These are phyloP conservation scores for Carettochelys insculpta DNA, from an alignment of 2,113 vertebrate genomes.

Conservation along the genomic window DNA sequence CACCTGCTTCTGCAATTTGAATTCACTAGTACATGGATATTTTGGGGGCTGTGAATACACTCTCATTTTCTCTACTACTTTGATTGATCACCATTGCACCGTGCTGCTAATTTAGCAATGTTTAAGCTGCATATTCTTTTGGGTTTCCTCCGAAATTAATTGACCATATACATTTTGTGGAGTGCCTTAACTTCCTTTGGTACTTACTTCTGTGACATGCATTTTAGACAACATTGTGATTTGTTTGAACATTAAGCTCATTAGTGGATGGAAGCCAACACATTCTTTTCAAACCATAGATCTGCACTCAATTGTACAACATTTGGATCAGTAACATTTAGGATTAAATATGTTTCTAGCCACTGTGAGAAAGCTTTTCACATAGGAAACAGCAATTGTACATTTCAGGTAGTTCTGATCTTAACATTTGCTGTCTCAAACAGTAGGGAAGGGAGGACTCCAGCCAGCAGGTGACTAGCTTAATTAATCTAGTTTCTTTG, in stretches of 20 bases:
- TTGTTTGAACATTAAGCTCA: slow-evolving; percentile 55
- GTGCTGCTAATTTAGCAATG: background rate
- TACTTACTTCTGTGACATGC: slow-evolving; percentile 17
- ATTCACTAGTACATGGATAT: slow-evolving; percentile 2
- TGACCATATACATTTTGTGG: slow-evolving; percentile 9
- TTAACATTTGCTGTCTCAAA: background rate
- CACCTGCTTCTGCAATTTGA: slow-evolving; percentile 46
- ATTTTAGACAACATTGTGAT: slow-evolving; percentile 43
- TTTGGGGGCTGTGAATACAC: background rate
- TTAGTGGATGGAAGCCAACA: slow-evolving; percentile 50
- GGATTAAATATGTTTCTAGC: slow-evolving; percentile 49
- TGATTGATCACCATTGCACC: background rate
- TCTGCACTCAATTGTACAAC: slow-evolving; percentile 5
- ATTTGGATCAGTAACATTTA: slow-evolving; percentile 53
- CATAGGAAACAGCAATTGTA: slow-evolving; percentile 11
- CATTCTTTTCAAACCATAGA: slow-evolving; percentile 34
- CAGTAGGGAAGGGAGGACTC: slow-evolving; percentile 5
- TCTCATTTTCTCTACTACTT: slow-evolving; percentile 31
- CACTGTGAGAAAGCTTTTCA: slow-evolving; percentile 20
- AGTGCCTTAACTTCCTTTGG: slow-evolving; percentile 34
- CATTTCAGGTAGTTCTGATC: slow-evolving; percentile 14
- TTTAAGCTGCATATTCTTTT: background rate
- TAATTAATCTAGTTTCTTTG: slow-evolving; percentile 18
- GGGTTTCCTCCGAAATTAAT: slow-evolving; percentile 50
- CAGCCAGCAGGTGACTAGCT: slow-evolving; percentile 7